Conservation (phyloP, 2,113 vertebrate genomes). For the Marmota flaviventris region DNA sequence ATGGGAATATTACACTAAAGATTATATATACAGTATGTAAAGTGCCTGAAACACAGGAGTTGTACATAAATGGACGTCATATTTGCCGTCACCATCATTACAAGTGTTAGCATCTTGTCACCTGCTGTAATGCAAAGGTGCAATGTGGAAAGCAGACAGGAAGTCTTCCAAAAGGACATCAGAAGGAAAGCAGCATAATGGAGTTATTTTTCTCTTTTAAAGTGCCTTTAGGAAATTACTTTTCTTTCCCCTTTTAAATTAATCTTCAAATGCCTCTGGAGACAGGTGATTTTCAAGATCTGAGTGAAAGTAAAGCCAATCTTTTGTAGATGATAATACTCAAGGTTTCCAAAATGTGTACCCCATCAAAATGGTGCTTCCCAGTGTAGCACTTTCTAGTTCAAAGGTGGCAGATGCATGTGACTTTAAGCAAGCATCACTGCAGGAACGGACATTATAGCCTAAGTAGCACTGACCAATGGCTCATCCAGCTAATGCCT, state of each 20-base stretch:
- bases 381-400: not conserved
- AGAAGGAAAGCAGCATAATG: not conserved
- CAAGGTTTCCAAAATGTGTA: conserved; percentile 63
- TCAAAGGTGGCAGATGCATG: conserved; percentile 47
- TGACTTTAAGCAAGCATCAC: conserved; percentile 25
- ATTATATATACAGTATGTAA: not conserved
- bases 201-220: conserved; percentile 33
- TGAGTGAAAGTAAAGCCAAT: not conserved
- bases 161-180: not conserved
- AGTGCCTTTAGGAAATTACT: conserved; percentile 59
- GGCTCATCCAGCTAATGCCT: not conserved
- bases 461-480: not conserved
- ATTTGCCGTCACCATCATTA: not conserved
- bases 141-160: not conserved
- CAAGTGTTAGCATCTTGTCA: not conserved
- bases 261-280: conserved; percentile 56
- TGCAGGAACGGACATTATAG: not conserved
- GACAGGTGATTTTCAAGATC: conserved; percentile 50
- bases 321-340: not conserved
- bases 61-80: not conserved
- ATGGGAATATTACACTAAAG: not conserved
- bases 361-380: not conserved
- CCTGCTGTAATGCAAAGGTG: not conserved
- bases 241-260: conserved; percentile 64
- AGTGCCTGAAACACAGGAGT: not conserved